phyloP scores from a whole-genome alignment of 2,113 vertebrate genomes.

The Rallus limicola region DNA sequence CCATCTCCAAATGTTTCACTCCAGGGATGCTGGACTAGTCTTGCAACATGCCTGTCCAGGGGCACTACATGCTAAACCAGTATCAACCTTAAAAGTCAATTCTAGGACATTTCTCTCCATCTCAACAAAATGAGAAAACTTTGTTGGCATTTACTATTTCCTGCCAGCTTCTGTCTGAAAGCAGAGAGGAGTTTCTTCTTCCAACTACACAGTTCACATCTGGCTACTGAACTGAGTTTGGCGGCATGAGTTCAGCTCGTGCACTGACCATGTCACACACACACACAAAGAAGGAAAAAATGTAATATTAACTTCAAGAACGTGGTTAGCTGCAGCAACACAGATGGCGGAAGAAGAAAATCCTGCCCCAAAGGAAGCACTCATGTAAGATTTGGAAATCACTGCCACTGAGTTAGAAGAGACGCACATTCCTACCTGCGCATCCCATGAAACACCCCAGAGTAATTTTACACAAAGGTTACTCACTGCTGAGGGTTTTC shows the following conservation, averaged over 20 bases:
- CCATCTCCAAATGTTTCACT: neutral
- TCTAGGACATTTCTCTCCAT: neutral
- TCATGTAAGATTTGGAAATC: neutral
- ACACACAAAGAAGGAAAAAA: neutral
- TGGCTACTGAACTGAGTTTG: neutral
- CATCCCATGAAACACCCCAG: neutral
- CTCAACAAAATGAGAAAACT: neutral
- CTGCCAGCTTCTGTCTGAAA: neutral
- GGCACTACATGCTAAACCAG: neutral
- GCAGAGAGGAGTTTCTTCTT: neutral
- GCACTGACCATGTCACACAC: neutral
- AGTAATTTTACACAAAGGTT: neutral
- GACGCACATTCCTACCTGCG: neutral
- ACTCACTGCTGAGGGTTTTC: neutral
- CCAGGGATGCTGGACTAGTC: neutral
- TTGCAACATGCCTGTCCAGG: neutral
- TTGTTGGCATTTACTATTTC: neutral
- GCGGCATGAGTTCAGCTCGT: neutral
- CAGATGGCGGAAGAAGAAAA: neutral
- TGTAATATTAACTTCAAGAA: neutral
- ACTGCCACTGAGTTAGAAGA: accelerated
- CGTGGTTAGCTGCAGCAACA: neutral
- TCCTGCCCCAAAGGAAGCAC: neutral
- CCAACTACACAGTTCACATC: neutral
- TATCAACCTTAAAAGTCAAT: neutral